Base-by-base conservation (phyloP, 2,797 vertebrate species). In the Microctenopoma stevenorrisi region DNA sequence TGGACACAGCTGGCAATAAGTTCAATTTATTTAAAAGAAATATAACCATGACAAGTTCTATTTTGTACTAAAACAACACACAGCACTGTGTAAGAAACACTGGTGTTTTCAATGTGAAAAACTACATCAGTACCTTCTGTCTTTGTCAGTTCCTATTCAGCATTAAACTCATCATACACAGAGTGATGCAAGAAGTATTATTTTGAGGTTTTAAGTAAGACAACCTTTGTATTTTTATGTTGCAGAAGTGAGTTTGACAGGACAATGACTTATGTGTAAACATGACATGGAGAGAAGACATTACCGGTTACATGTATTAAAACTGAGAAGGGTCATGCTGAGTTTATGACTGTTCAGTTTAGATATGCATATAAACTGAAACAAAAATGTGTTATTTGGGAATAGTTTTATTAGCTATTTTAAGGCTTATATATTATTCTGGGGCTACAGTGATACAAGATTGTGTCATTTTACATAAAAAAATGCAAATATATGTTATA, bases 1-100 rank as follows among this genome's bases (percentile, higher is more conserved):
- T 9, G 12, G 25, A 15, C 12, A n/a, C 16, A 37, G 18, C 62
- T 81, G 74, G 57, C 37, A 63, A 35, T n/a, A 54, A 37, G 44
- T 48, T 55, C 42, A 57, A 2, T 18, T 33, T 50, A 57, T 26
- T 38, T 35, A 33, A 1, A 13, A 60, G 22, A 57, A 37, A 53
- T 25, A 42, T 13, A 42, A n/a, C 1, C 11, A 42, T 18, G 7
- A 4, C 38, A 8, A 46, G 18, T 38, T 38, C 1, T 10, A 33
- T 43, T 28, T 51, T 49, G 18, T 26, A 16, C 10, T 14, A 30
- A 51, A 42, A 35, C 33, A 43, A 49, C 13, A 25, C 9, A 35
- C n/a, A 25, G 25, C 38, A 4, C 5, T 11, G 10, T 51, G 11
- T 22, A 16, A 59, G 11, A 18, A 33, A 46, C 26, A 33, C 28